A percentile compares a stretch with the other conserved stretches of the same genome.
These are phyloP conservation scores for Martes martes DNA, from an alignment of 2,113 vertebrate species.

Conservation along the genomic window DNA sequence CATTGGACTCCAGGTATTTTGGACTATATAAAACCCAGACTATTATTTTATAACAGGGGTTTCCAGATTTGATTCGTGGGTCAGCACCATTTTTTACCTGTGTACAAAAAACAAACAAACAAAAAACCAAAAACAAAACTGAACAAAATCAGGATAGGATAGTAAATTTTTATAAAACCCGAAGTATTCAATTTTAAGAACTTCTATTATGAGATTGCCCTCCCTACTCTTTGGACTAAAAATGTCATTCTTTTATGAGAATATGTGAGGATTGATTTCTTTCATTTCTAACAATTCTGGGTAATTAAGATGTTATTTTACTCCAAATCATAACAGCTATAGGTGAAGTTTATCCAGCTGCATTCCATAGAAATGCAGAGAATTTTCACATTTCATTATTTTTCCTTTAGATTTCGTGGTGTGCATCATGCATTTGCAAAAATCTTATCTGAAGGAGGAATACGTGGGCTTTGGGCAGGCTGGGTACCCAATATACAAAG, in stretches of 20 bases:
- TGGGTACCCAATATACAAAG: conserved; percentile 92
- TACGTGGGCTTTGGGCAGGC: conserved; percentile 90
- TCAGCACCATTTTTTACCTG: background rate
- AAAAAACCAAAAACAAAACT: background rate
- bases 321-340: background rate
- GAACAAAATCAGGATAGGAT: background rate
- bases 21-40: background rate
- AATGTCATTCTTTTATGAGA: background rate
- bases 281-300: conserved; percentile 67
- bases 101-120: background rate
- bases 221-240: background rate
- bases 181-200: background rate
- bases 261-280: background rate
- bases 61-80: background rate
- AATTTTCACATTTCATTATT: conserved; percentile 35
- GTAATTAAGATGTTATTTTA: conserved; percentile 38
- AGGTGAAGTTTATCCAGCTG: background rate
- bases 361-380: background rate
- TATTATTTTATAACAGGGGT: background rate
- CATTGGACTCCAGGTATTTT: background rate
- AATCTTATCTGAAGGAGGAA: conserved; percentile 87
- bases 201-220: background rate
- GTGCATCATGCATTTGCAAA: conserved; percentile 88
- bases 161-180: background rate
- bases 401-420: conserved; percentile 78